phyloP scores from a whole-genome alignment of 1,140 invertebrate genomes.

The Mesaphorura yosii region DNA sequence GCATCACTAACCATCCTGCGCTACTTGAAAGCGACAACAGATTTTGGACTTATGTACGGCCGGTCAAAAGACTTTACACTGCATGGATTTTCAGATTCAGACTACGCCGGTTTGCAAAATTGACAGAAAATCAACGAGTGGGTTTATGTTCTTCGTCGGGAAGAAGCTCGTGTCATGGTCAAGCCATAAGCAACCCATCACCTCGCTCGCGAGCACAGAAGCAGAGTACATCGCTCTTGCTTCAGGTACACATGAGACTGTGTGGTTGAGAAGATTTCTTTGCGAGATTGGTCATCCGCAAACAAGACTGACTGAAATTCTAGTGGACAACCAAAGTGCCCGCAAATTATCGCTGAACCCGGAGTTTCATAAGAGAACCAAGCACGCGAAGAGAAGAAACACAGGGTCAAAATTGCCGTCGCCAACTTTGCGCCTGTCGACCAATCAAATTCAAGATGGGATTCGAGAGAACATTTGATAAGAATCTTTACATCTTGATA shows the following conservation, averaged over 20 bases:
- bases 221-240: constrained; percentile 32
- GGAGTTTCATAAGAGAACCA: constrained; percentile 34
- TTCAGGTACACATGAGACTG: constrained; percentile 31
- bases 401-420: too few relatives aligned
- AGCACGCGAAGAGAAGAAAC: too few relatives aligned
- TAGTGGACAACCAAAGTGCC: constrained; percentile 32
- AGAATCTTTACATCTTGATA: too few relatives aligned
- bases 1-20: constrained; percentile 35
- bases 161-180: constrained; percentile 33
- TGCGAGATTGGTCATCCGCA: constrained; percentile 27
- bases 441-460: too few relatives aligned
- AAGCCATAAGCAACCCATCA: constrained; percentile 28
- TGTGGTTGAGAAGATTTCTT: constrained; percentile 35
- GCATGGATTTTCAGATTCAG: constrained; percentile 30
- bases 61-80: neutral
- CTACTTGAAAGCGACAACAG: constrained; percentile 34
- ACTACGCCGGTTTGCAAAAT: constrained; percentile 29
- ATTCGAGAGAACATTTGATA: too few relatives aligned
- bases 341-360: constrained; percentile 31
- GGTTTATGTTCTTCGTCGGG: constrained; percentile 18
- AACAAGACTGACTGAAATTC: constrained; percentile 2
- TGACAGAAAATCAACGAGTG: constrained; percentile 24
- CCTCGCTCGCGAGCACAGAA: constrained; percentile 32
- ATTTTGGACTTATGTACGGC: constrained; percentile 15
- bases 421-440: too few relatives aligned